Evolutionary conservation across 2,888 invertebrate species (phyloP), one percentile per base, ranked within the genome.

Genomic region (Spisula solida): DNA sequence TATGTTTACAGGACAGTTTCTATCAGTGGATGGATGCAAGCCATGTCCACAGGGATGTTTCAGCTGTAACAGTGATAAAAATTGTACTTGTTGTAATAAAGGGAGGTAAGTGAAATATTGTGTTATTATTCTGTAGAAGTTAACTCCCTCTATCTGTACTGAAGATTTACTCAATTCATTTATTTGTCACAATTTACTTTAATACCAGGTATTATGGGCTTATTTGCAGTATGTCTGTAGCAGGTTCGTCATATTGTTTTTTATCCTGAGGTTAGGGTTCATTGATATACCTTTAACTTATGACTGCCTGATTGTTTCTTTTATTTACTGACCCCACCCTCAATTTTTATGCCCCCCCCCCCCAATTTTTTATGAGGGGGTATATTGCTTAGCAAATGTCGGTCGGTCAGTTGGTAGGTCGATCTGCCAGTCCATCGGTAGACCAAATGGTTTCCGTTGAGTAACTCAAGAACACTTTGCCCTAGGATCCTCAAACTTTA

Each of bases 21-120:
- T 84, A 82, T 82, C 85, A 8, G 20, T 51, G 18, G 55, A 47
- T 70, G 89, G 87, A 8, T 93, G 93, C 81, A 70, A 79, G 51
- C 79, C 80, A 4, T 93, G 93, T 85, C 92, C 88, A 10, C 81
- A 80, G 29, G 90, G 92, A 5, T 93, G 93, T 87, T 87, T 89
- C 47, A 90, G 88, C 20, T 93, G 93, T 88, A 84, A 86, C 8
- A 91, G 89, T 88, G 82, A 48, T 60, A 80, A 79, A 31, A 88
- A 92, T 70, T 93, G 93, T 88, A 92, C 89, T 0, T 91, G 91
- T 55, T 93, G 93, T 88, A 86, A 87, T 82, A 89, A 87, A 80
- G 90, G 91, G 82, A 90, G 92, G 93, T 93, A 81, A 88, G 89
- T 84, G 51, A 20, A 48, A 12, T n/a, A 16, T 31, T 55, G 25